Percentiles rank a stretch among this genome's conserved stretches.
phyloP scores from a whole-genome alignment of 2,797 vertebrate genomes.

The Sibirionetta formosa region DNA sequence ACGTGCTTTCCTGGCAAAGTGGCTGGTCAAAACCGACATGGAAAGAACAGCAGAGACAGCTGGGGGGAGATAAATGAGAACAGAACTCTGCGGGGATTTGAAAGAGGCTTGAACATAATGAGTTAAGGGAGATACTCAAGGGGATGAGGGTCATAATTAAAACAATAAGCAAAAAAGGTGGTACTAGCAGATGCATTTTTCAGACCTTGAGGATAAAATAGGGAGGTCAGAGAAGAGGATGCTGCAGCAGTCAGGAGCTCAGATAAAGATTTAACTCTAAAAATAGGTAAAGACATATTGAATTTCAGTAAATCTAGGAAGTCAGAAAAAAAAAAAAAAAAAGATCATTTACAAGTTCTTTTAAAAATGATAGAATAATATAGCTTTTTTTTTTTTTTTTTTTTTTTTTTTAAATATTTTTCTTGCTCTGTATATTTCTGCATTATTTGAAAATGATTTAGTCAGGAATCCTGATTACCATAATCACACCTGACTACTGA shows the following conservation, averaged over 20 bases:
- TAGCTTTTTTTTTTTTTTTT: not conserved
- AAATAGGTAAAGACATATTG: not conserved
- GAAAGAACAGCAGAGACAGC: not conserved
- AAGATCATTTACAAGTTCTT: not conserved
- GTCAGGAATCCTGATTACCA: not conserved
- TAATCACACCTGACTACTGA: not conserved
- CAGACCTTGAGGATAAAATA: not conserved
- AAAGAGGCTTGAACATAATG: not conserved
- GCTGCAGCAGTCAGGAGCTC: not conserved
- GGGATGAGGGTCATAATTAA: slow-evolving; percentile 4
- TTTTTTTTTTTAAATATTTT: not conserved
- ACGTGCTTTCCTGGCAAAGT: not conserved
- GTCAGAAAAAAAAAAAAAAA: not conserved
- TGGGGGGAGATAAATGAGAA: not conserved
- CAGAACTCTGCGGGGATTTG: not conserved
- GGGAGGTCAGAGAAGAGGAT: not conserved
- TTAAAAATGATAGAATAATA: not conserved
- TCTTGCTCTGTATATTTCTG: not conserved
- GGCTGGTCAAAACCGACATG: not conserved
- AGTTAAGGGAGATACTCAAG: not conserved
- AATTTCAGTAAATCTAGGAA: not conserved
- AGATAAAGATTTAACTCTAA: not conserved
- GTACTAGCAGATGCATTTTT: not conserved
- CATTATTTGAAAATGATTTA: not conserved
- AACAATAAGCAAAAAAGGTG: not conserved